A percentile compares a stretch with the other conserved stretches of the same genome.
phyloP scores from a whole-genome alignment of 2,113 vertebrate genomes.

The Sturnira hondurensis region DNA sequence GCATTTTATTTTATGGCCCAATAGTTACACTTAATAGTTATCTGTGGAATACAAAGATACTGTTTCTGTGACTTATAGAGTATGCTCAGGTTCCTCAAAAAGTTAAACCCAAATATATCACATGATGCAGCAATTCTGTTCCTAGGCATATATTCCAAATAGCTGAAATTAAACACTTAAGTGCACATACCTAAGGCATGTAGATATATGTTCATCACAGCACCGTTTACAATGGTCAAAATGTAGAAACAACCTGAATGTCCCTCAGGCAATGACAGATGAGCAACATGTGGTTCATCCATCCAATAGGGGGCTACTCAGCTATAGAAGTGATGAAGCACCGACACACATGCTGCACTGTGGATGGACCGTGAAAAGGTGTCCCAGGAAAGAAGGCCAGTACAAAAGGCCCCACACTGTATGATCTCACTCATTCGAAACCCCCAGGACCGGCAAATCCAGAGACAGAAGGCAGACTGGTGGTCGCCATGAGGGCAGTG shows the following conservation, averaged over 20 bases:
- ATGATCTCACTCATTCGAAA: accelerated
- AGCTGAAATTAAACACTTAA: neutral
- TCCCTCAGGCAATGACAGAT: neutral
- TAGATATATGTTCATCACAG: accelerated
- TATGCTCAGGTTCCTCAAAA: neutral
- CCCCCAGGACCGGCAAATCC: accelerated
- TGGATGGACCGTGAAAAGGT: neutral
- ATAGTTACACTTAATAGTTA: neutral
- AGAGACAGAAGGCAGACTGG: no score
- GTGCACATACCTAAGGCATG: accelerated
- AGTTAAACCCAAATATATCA: neutral
- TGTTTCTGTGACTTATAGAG: neutral
- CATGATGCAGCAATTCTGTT: neutral
- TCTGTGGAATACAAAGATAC: neutral
- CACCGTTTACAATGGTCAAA: neutral
- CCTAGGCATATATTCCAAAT: accelerated
- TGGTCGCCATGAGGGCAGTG: no score
- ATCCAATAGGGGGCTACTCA: no score
- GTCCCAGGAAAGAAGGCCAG: no score
- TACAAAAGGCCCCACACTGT: accelerated
- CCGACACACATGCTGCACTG: accelerated
- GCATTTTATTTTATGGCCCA: neutral
- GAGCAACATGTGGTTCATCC: no score
- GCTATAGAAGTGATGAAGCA: neutral
- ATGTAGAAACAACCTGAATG: neutral